These are phyloP conservation scores for Meloidogyne hapla DNA, from an alignment of 1,140 invertebrate genomes.

Conservation along the genomic window DNA sequence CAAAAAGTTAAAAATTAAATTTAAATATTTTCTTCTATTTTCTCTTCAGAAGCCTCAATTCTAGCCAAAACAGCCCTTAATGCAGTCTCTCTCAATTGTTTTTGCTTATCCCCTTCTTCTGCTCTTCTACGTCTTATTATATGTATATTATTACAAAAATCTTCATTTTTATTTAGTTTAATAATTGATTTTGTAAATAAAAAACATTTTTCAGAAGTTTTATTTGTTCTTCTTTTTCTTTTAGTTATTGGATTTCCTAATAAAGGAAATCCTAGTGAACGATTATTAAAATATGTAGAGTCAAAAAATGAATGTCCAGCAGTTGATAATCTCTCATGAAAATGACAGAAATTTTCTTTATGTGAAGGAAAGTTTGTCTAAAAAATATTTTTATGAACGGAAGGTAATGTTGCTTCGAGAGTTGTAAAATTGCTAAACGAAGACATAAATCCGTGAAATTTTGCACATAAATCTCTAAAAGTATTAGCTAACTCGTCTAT, in stretches of 20 bases:
- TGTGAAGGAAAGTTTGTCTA: neutral
- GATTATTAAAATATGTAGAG: constrained; percentile 6
- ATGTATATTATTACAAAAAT: neutral
- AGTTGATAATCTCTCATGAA: neutral
- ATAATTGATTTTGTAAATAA: constrained; percentile 7
- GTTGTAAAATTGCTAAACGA: too few relatives aligned
- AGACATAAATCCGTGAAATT: too few relatives aligned
- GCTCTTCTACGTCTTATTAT: neutral
- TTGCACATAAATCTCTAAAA: too few relatives aligned
- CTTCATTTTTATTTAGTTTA: constrained; percentile 1
- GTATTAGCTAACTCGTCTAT: too few relatives aligned
- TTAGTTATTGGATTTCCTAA: constrained; percentile 2
- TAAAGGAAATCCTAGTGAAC: neutral
- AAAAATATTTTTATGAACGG: neutral
- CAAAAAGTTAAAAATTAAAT: neutral
- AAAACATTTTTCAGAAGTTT: neutral
- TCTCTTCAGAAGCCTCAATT: neutral
- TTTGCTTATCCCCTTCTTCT: neutral
- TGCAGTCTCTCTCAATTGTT: neutral
- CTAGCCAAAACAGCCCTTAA: neutral
- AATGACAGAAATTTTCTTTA: neutral
- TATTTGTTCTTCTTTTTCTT: neutral
- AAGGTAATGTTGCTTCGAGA: too few relatives aligned
- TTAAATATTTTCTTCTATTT: neutral
- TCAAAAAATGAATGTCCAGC: neutral